Conservation (phyloP, 2,797 vertebrate genomes). For the Momotus momota region DNA sequence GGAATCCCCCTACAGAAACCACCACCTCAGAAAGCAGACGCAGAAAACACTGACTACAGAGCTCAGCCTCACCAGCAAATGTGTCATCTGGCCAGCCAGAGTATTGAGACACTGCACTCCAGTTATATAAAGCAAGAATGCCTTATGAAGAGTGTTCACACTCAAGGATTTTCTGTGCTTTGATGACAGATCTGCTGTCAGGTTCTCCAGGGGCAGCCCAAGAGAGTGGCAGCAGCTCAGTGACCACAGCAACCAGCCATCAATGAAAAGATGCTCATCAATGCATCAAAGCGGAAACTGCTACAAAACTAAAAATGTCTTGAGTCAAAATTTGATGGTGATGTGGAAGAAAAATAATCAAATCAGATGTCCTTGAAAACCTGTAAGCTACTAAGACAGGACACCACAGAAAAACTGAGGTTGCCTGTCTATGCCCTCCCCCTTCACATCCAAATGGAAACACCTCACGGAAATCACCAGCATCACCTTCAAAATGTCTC, state of each 20-base stretch:
- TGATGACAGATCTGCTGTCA: not conserved
- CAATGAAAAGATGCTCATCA: not conserved
- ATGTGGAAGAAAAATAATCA: not conserved
- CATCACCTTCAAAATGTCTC: not conserved
- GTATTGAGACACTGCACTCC: not conserved
- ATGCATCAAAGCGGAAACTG: not conserved
- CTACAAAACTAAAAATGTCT: not conserved
- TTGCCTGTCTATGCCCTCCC: not conserved
- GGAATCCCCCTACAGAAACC: not conserved
- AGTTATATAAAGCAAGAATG: not conserved
- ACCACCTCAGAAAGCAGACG: not conserved
- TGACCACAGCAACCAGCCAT: not conserved
- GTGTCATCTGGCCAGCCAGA: accelerated
- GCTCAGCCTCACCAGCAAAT: not conserved
- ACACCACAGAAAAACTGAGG: not conserved
- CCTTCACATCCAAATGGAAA: not conserved
- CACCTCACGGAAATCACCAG: not conserved
- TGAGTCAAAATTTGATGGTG: not conserved
- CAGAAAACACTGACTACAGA: no score
- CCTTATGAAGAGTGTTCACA: not conserved
- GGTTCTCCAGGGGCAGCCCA: not conserved
- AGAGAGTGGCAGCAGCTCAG: not conserved
- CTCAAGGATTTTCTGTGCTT: not conserved
- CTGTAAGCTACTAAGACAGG: not conserved
- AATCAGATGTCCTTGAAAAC: not conserved